Base-by-base conservation (phyloP, 1,140 invertebrate species). In the Anagrus nilaparvatae region DNA sequence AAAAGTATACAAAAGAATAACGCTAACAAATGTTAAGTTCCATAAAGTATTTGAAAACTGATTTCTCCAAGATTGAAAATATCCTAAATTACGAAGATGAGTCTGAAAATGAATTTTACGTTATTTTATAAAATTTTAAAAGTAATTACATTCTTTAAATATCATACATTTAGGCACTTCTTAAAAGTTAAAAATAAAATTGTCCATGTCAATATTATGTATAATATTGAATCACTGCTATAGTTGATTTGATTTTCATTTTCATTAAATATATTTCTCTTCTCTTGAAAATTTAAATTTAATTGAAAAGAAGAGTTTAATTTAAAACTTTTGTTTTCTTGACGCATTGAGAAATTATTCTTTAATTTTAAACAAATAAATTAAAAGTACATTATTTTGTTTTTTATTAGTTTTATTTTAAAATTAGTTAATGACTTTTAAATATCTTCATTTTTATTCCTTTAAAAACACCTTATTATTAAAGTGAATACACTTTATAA, bases 161-260 rank as follows among this genome's bases (percentile, higher is more conserved):
- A 10, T n/a, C 38, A 25, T 41, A 46, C 44, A 46, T 46, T 41
- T 1, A 36, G 27, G 18, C 19, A 30, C 27, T 41, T 46, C 37
- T 46, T 36, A 34, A 9, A 35, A 9, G 31, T 10, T 8, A 7
- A 30, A 31, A 36, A 27, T 10, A 46, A n/a, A 4, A 36, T 31
- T 3, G 28, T 41, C 39, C 33, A 46, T 3, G 28, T 30, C 12
- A 46, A 19, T 31, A 37, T 24, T 34, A 39, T 39, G 13, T 32
- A 44, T 27, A 35, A 44, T 44, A n/a, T 39, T 38, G 10, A 16
- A 4, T n/a, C n/a, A n/a, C n/a, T n/a, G n/a, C n/a, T n/a, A n/a
- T n/a, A n/a, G n/a, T n/a, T n/a, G n/a, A n/a, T n/a, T n/a, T n/a
- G n/a, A n/a, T n/a, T n/a, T n/a, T n/a, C n/a, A n/a, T n/a, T n/a